Evolutionary conservation across 2,113 vertebrate species (phyloP).

Genomic region (Argyrosomus japonicus): DNA sequence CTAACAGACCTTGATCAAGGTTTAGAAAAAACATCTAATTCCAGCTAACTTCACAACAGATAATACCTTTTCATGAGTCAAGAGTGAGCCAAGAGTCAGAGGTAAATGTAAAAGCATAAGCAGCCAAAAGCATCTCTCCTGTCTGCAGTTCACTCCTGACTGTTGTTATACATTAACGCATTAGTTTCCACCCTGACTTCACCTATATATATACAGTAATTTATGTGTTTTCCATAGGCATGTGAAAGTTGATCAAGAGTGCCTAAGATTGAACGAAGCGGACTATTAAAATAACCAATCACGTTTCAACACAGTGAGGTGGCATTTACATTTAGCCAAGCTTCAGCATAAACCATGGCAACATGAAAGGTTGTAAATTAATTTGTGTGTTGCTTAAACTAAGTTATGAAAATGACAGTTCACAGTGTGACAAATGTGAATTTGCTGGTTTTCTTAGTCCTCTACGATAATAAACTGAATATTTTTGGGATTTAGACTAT

Average conservation of each 20-base stretch:
- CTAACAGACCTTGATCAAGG: not conserved
- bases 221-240: no score
- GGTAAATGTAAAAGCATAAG: not conserved
- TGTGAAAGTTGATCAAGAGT: not conserved
- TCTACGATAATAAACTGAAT: not conserved
- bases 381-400: not conserved
- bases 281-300: not conserved
- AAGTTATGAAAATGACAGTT: not conserved
- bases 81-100: not conserved
- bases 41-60: not conserved
- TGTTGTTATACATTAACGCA: not conserved
- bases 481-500: not conserved
- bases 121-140: not conserved
- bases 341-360: not conserved
- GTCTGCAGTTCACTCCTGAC: not conserved
- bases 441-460: not conserved
- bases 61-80: not conserved
- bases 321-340: not conserved
- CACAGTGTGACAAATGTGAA: not conserved
- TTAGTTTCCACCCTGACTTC: not conserved
- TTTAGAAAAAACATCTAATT: not conserved
- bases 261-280: no score
- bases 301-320: not conserved
- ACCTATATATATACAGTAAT: not conserved
- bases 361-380: not conserved